phyloP scores from a whole-genome alignment of 2,888 invertebrate genomes.

The Cancer borealis region DNA sequence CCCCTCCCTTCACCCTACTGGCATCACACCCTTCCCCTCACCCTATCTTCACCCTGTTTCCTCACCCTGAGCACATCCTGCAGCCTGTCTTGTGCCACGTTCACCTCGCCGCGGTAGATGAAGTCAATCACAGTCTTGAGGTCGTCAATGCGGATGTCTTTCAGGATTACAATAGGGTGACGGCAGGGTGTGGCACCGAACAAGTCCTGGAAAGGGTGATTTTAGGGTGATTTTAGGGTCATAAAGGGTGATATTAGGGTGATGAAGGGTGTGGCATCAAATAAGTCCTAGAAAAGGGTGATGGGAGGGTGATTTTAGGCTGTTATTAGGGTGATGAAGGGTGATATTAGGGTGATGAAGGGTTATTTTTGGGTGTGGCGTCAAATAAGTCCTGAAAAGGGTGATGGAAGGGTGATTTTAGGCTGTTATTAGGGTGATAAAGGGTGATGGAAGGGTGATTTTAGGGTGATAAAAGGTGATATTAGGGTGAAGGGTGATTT shows the following conservation, averaged over 20 bases:
- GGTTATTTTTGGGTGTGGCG: too few species aligned
- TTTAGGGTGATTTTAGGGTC: neutral
- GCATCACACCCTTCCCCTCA: neutral
- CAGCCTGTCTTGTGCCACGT: slow-evolving; percentile 92
- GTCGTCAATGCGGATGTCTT: slow-evolving; percentile 92
- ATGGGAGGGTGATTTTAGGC: neutral
- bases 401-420: neutral
- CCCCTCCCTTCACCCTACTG: neutral
- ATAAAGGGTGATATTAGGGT: neutral
- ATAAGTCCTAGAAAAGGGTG: neutral
- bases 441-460: neutral
- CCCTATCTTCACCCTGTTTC: neutral
- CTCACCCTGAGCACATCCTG: slow-evolving; percentile 83
- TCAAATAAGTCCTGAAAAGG: too few species aligned
- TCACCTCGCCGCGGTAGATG: slow-evolving; percentile 95
- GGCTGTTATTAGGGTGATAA: neutral
- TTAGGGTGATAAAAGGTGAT: neutral
- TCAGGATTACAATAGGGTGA: slow-evolving; percentile 93
- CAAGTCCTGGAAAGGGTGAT: slow-evolving; percentile 84
- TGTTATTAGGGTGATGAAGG: neutral
- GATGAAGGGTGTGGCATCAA: too few species aligned
- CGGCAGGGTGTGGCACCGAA: slow-evolving; percentile 92
- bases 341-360: neutral
- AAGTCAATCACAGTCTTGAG: slow-evolving; percentile 93
- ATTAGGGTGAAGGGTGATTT: neutral